These are phyloP conservation scores for Microcebus tavaratra DNA, from an alignment of 2,113 vertebrate genomes.

Conservation along the genomic window DNA sequence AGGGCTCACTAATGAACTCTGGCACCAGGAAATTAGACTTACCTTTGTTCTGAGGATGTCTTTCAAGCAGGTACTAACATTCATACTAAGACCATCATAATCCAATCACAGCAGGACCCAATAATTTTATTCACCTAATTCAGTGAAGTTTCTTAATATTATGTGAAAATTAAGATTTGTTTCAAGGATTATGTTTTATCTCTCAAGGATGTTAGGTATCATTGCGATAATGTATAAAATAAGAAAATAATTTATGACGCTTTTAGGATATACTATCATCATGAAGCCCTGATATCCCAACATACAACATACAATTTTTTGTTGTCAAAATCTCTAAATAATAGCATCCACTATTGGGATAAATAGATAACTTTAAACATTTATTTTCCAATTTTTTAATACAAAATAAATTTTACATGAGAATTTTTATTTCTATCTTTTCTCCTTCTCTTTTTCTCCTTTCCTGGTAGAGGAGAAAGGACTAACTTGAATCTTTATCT, in stretches of 20 bases:
- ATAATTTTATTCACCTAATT: neutral
- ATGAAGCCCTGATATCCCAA: neutral
- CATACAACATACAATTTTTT: neutral
- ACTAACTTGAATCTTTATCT: neutral
- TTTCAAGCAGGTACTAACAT: neutral
- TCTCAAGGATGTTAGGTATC: neutral
- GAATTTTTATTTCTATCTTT: neutral
- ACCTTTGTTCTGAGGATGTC: neutral
- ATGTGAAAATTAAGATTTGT: neutral
- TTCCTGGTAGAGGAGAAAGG: neutral
- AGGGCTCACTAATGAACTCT: neutral
- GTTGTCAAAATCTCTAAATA: neutral
- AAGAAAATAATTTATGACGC: neutral
- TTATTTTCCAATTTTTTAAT: neutral
- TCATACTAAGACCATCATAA: neutral
- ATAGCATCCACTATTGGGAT: neutral
- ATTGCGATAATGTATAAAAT: neutral
- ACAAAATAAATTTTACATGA: neutral
- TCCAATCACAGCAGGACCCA: neutral
- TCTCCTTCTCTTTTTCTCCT: neutral
- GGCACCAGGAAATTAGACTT: no score
- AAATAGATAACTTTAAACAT: neutral
- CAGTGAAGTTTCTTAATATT: neutral
- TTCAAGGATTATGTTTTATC: neutral
- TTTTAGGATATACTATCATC: neutral